Conservation (phyloP, 2,888 invertebrate species). For the Eretmocerus hayati region DNA sequence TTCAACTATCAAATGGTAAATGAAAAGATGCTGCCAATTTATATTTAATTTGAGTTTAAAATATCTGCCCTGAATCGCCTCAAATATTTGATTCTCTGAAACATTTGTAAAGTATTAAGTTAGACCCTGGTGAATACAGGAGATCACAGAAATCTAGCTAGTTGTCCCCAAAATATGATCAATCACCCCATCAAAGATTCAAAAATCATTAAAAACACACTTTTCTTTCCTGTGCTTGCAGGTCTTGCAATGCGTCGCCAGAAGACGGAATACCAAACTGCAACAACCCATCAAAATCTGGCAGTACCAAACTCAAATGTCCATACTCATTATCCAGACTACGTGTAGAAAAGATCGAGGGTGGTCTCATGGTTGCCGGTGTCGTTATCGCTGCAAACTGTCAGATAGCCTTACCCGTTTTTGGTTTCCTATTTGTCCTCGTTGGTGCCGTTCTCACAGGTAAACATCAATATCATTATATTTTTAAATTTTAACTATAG, state of each 20-base stretch:
- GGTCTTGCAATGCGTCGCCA: constrained; percentile 56
- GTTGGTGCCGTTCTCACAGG: constrained; percentile 71
- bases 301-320: constrained; percentile 46
- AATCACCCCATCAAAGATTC: too few relatives aligned
- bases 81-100: too few relatives aligned
- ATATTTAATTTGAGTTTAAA: too few relatives aligned
- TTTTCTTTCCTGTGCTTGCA: constrained; percentile 37
- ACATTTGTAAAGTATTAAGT: too few relatives aligned
- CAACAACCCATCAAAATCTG: constrained; percentile 17
- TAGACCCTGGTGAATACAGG: too few relatives aligned
- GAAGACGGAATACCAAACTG: constrained; percentile 47
- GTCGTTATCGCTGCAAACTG: constrained; percentile 72
- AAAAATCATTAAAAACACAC: neutral
- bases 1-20: too few relatives aligned
- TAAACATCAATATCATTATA: too few relatives aligned
- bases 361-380: constrained; percentile 68
- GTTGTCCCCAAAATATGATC: too few relatives aligned
- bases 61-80: too few relatives aligned
- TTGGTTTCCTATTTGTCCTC: constrained; percentile 68
- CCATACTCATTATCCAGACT: constrained; percentile 63
- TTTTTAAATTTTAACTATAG: too few relatives aligned
- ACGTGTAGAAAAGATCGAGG: constrained; percentile 70
- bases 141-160: too few relatives aligned
- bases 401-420: constrained; percentile 68
- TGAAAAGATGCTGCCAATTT: too few relatives aligned